A percentile compares a stretch with the other conserved stretches of the same genome.
These are phyloP conservation scores for Rhipidura dahli DNA, from an alignment of 2,113 vertebrate genomes.

Conservation along the genomic window DNA sequence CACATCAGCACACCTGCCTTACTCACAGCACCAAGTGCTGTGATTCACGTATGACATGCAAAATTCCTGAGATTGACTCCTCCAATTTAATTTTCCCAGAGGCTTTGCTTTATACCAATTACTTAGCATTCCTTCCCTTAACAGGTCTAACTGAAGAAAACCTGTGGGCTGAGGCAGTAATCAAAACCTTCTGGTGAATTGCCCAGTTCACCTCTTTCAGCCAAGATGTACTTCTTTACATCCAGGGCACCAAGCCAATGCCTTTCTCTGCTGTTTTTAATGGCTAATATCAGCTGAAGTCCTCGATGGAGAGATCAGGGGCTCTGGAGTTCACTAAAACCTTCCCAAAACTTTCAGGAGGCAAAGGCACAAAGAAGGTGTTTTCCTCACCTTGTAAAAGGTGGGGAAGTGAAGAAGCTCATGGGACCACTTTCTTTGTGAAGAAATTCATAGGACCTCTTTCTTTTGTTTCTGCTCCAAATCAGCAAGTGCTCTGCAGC, in stretches of 20 bases:
- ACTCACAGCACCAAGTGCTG: background rate
- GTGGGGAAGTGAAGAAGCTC: background rate
- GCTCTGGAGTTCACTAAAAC: background rate
- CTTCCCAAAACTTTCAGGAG: background rate
- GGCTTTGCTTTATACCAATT: background rate
- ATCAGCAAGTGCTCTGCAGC: background rate
- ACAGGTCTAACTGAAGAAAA: background rate
- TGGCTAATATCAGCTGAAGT: background rate
- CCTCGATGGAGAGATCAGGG: background rate
- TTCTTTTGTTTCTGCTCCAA: background rate
- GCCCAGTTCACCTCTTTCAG: background rate
- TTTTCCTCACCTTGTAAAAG: background rate
- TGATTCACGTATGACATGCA: background rate
- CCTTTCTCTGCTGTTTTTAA: background rate
- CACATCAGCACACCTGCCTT: background rate
- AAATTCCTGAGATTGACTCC: background rate
- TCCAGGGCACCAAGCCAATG: background rate
- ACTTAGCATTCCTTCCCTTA: background rate
- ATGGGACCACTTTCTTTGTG: background rate
- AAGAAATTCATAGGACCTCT: background rate
- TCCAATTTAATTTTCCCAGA: background rate
- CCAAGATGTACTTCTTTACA: background rate
- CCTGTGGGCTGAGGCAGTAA: background rate
- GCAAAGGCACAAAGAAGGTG: background rate
- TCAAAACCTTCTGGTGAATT: background rate